These are phyloP conservation scores for Neogobius melanostomus DNA, from an alignment of 2,113 vertebrate species.

Conservation along the genomic window DNA sequence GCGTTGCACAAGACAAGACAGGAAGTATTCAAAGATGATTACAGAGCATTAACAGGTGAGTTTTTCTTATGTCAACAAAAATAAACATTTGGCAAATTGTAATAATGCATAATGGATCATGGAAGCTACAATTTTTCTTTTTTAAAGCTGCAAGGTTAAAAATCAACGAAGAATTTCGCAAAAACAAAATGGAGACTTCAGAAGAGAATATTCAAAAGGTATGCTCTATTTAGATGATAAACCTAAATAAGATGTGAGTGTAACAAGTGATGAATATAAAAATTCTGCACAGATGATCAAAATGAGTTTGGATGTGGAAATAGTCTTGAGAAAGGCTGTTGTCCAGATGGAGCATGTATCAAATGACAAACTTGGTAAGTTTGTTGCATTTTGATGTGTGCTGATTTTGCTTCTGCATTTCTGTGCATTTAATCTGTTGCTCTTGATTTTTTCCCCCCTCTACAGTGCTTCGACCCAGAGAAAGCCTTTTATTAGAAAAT, in stretches of 20 bases:
- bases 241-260: no score
- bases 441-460: neutral
- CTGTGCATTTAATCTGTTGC: neutral
- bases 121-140: neutral
- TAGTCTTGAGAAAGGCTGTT: constrained; percentile 66
- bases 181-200: constrained; percentile 73
- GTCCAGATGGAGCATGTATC: constrained; percentile 73
- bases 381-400: neutral
- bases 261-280: no score
- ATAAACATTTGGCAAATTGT: neutral
- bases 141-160: constrained; percentile 72
- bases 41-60: constrained; percentile 69
- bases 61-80: neutral
- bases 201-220: constrained; percentile 76
- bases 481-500: constrained; percentile 73
- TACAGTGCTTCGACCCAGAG: constrained; percentile 74
- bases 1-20: constrained; percentile 73
- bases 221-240: neutral
- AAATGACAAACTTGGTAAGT: constrained; percentile 66
- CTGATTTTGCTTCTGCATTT: neutral
- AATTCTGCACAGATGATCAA: constrained; percentile 73
- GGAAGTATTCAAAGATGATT: constrained; percentile 74
- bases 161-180: constrained; percentile 79
- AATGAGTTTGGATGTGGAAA: constrained; percentile 74
- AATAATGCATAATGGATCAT: neutral